Conservation (phyloP, 92 coral and sea anemone species). For the Epizoanthus scotinus region DNA sequence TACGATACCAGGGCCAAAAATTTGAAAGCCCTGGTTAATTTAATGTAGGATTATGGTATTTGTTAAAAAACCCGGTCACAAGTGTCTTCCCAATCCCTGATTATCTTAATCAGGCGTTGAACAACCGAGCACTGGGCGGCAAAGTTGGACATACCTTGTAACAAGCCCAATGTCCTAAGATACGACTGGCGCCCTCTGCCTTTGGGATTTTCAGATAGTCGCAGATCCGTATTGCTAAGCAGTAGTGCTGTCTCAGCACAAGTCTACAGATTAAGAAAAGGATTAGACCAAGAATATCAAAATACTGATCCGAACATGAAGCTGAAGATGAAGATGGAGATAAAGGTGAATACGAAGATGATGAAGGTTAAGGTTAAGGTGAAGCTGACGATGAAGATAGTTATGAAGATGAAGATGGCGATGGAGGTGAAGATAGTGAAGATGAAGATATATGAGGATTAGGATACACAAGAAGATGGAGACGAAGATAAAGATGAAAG, state of each 20-base stretch:
- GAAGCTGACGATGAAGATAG: no score
- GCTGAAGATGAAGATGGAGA: neutral
- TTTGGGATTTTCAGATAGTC: constrained; percentile 92
- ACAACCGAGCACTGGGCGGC: neutral
- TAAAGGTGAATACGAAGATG: no score
- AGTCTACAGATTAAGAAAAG: constrained; percentile 49
- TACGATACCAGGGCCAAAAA: no score
- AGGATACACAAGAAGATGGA: neutral
- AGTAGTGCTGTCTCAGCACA: constrained; percentile 87
- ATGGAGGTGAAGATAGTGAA: no score
- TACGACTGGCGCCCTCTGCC: constrained; percentile 97
- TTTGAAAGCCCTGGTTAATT: neutral
- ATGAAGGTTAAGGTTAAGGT: no score
- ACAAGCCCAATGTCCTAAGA: constrained; percentile 99
- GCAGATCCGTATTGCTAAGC: constrained; percentile 91
- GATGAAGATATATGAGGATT: neutral
- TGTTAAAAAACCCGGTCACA: no score
- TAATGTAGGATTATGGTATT: neutral
- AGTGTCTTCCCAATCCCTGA: neutral
- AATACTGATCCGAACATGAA: neutral
- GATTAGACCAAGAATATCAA: neutral
- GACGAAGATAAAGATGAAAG: no score
- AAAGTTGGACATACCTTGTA: constrained; percentile 64
- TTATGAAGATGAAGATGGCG: neutral
- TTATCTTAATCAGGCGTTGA: no score